Evolutionary conservation across 2,888 invertebrate genomes (phyloP), one percentile per base, ranked within the genome.

Genomic region (Drosophila macrospina): DNA sequence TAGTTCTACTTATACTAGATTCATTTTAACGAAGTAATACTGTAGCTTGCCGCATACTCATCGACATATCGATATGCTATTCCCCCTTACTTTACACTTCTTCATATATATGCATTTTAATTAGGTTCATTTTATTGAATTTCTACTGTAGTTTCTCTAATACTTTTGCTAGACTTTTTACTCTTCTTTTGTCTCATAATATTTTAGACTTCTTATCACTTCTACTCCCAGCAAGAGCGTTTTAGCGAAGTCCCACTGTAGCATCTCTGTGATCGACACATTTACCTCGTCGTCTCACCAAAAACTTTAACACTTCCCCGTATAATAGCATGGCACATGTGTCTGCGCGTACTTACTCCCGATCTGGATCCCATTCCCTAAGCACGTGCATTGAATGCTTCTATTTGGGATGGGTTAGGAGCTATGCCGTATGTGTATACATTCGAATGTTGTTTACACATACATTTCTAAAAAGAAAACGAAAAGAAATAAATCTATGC

Each of bases 401-500:
- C 10, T 61, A 74, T 72, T 60, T 62, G 37, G 67, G 36, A 60
- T 59, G 24, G 32, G 30, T 54, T 36, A 60, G 15, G 20, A 36
- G 15, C 37, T 77, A 63, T 71, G 57, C 69, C 56, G 63, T 69
- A 60, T 79, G 61, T 80, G 62, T 84, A 70, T 74, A 78, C 68
- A 80, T 44, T 62, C 37, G n/a, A 65, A 66, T 80, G 75, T 74
- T 74, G 52, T 80, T 69, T 60, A 72, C 73, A 56, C 28, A 78
- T 51, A 69, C 41, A 80, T 54, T 71, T 59, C 65, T 68, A 57
- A 30, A 60, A 66, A 54, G 67, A 48, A 60, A 47, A 36, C 52
- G 37, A 62, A 62, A 52, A 74, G 42, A 59, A 50, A n/a, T n/a
- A n/a, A 30, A 61, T 47, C 26, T 50, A 50, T 67, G 47, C n/a